These are phyloP conservation scores for Tonatia bakeri DNA, from an alignment of 2,113 vertebrate genomes.

Conservation along the genomic window DNA sequence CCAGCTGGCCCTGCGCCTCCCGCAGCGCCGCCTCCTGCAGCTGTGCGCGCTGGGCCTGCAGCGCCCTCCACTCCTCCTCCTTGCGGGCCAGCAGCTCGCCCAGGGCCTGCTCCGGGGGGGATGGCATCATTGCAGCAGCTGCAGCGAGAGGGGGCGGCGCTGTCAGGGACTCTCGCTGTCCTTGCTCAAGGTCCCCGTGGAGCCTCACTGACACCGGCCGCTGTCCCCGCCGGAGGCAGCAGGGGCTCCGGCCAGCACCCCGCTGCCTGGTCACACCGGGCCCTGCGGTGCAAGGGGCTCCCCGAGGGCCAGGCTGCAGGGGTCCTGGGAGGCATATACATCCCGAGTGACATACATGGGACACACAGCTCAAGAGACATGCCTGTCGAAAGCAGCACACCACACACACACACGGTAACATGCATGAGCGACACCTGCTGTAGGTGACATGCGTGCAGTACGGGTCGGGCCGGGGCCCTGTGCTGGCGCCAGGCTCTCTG, in stretches of 20 bases:
- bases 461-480: not conserved
- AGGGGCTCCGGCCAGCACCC: too few relatives aligned
- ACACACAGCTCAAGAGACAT: not conserved
- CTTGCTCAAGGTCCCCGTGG: not conserved
- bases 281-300: not conserved
- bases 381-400: not conserved
- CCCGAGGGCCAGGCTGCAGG: not conserved
- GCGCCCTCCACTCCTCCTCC: constrained; percentile 83
- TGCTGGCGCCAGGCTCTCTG: not conserved
- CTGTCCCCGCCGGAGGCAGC: not conserved
- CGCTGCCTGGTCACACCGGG: not conserved
- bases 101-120: constrained; percentile 66
- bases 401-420: not conserved
- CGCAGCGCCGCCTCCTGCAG: constrained; percentile 77
- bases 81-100: constrained; percentile 78
- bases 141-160: not conserved
- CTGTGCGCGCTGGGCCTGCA: constrained; percentile 71
- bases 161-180: fast-evolving
- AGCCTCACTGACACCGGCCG: fast-evolving
- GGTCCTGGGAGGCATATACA: not conserved
- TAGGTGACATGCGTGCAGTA: not conserved
- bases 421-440: not conserved
- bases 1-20: constrained; percentile 70
- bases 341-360: not conserved
- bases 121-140: not conserved